Percentiles rank a stretch among this genome's conserved stretches.
phyloP scores from a whole-genome alignment of 2,113 vertebrate species.

The Ellobius talpinus region DNA sequence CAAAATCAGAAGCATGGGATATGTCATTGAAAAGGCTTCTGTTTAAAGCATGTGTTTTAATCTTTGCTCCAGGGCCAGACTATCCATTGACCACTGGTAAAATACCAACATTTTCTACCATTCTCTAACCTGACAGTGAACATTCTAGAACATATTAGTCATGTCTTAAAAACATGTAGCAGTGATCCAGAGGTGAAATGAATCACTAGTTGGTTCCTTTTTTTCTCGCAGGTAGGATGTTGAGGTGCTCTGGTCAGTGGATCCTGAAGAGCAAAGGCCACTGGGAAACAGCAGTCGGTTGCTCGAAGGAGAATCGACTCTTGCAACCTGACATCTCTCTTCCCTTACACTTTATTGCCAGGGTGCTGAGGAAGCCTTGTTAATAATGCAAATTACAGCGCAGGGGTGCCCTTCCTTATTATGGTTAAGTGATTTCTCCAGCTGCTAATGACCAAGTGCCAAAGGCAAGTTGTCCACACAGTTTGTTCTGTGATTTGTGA shows the following conservation, averaged over 20 bases:
- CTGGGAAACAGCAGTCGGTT: background rate
- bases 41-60: background rate
- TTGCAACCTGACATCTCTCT: background rate
- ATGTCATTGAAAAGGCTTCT: background rate
- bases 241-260: background rate
- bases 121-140: background rate
- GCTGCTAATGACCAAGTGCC: background rate
- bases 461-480: background rate
- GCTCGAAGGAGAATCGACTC: background rate
- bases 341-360: background rate
- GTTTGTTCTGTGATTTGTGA: background rate
- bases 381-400: conserved; percentile 12
- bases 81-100: background rate
- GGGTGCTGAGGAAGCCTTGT: background rate
- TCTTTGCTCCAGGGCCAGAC: background rate
- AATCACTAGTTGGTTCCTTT: background rate
- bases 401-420: background rate
- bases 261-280: background rate
- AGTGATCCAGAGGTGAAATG: background rate
- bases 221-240: background rate
- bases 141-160: background rate
- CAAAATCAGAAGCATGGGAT: background rate
- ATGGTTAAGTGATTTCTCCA: background rate
- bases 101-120: background rate
- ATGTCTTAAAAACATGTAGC: background rate